Percentiles rank a stretch among this genome's conserved stretches.
phyloP scores from a whole-genome alignment of 2,888 invertebrate genomes.

The Perizoma flavofasciatum region DNA sequence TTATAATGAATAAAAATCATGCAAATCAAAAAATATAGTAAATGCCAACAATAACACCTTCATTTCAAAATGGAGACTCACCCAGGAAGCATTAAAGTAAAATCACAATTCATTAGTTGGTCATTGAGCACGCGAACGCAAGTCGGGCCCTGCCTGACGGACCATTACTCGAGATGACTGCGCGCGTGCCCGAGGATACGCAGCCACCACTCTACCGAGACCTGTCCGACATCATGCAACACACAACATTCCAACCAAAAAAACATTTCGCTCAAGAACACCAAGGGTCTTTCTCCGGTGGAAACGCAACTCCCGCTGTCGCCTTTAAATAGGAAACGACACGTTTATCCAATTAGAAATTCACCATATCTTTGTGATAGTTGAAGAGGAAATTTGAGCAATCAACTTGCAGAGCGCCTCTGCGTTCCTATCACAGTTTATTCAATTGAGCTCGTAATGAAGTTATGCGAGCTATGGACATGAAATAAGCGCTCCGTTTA shows the following conservation, averaged over 20 bases:
- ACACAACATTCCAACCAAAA: conserved; percentile 34
- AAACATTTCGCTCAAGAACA: conserved; percentile 49
- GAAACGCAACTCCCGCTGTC: conserved; percentile 73
- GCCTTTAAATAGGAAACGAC: conserved; percentile 84
- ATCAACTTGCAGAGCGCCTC: conserved; percentile 82
- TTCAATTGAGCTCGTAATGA: conserved; percentile 83
- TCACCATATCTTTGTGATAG: conserved; percentile 84
- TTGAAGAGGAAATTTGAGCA: conserved; percentile 84
- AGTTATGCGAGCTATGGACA: conserved; percentile 77
- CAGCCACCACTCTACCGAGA: conserved; percentile 45
- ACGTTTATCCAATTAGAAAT: conserved; percentile 85
- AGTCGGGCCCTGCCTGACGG: conserved; percentile 61
- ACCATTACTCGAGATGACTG: conserved; percentile 80
- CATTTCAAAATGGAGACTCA: conserved; percentile 61
- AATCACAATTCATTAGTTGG: conserved; percentile 76
- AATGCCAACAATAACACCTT: conserved; percentile 54
- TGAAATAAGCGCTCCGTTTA: conserved; percentile 61
- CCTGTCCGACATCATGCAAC: conserved; percentile 47
- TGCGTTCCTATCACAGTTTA: conserved; percentile 82
- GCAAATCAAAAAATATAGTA: conserved; percentile 30
- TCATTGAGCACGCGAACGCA: conserved; percentile 68
- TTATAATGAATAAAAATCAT: conserved; percentile 17
- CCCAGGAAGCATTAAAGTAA: conserved; percentile 70
- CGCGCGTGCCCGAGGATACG: conserved; percentile 72
- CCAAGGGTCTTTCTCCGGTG: conserved; percentile 64